Evolutionary conservation across 1,140 invertebrate species (phyloP).

Genomic region (Choristoneura fumiferana): DNA sequence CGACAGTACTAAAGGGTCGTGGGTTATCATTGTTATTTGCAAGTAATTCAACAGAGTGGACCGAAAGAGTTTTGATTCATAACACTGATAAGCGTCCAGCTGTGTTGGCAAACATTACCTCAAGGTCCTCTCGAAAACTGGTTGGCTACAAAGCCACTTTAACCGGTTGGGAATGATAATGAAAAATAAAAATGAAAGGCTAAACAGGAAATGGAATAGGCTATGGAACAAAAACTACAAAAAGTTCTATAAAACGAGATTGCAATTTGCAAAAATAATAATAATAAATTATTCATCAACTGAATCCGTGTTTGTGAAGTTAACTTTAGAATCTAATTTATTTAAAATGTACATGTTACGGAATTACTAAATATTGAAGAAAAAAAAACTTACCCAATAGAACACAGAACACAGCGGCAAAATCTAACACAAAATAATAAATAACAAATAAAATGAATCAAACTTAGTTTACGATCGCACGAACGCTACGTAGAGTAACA

Average conservation of each 20-base stretch:
- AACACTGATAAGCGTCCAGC: neutral
- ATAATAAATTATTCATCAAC: too few species aligned
- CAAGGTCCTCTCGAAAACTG: neutral
- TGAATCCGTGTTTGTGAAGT: too few species aligned
- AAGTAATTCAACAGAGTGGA: neutral
- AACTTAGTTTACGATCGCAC: neutral
- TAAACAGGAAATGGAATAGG: too few species aligned
- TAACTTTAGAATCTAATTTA: too few species aligned
- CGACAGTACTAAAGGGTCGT: neutral
- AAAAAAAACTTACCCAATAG: neutral
- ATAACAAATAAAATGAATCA: neutral
- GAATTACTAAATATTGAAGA: neutral
- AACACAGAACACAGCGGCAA: neutral
- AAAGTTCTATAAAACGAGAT: too few species aligned
- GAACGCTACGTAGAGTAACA: neutral
- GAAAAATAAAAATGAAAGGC: too few species aligned
- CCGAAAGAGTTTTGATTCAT: neutral
- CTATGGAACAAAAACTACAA: too few species aligned
- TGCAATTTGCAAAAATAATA: too few species aligned
- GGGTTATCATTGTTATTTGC: slow-evolving; percentile 4
- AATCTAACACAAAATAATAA: neutral
- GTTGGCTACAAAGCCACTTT: neutral
- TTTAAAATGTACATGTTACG: too few species aligned
- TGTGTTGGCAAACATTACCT: slow-evolving; percentile 2
- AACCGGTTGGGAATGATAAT: slow-evolving; percentile 1